A percentile compares a stretch with the other conserved stretches of the same genome.
Conservation (phyloP, 92 coral and sea anemone genomes). For the Palythoa grandiflora region DNA sequence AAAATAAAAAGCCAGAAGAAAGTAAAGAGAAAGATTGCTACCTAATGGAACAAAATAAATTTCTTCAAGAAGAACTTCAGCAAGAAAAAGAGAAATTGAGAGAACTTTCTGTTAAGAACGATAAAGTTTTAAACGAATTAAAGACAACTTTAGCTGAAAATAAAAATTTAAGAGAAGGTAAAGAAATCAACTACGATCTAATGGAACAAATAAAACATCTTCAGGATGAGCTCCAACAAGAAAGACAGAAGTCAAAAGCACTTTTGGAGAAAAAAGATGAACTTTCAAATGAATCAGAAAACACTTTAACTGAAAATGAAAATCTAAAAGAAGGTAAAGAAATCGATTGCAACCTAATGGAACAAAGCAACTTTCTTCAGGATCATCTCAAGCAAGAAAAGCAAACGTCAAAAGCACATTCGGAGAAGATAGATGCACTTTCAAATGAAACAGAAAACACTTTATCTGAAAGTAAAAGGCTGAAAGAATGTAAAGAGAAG, state of each 20-base stretch:
- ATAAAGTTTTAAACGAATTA: slow-evolving; percentile 60
- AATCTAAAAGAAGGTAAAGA: slow-evolving; percentile 13
- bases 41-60: slow-evolving; percentile 63
- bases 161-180: neutral
- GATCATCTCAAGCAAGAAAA: slow-evolving; percentile 58
- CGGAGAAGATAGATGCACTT: slow-evolving; percentile 63
- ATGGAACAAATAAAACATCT: slow-evolving; percentile 70
- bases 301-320: neutral
- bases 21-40: slow-evolving; percentile 53
- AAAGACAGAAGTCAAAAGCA: slow-evolving; percentile 47
- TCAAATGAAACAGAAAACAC: slow-evolving; percentile 40
- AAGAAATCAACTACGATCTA: slow-evolving; percentile 51
- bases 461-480: neutral
- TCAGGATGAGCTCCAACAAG: slow-evolving; percentile 57
- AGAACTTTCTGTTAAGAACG: slow-evolving; percentile 54
- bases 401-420: slow-evolving; percentile 47
- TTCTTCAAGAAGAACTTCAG: slow-evolving; percentile 60
- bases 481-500: slow-evolving; percentile 25
- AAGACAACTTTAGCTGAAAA: neutral
- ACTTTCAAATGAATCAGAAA: slow-evolving; percentile 52
- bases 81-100: slow-evolving; percentile 50
- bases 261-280: slow-evolving; percentile 62
- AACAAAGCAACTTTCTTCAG: slow-evolving; percentile 64
- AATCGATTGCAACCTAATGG: slow-evolving; percentile 55
- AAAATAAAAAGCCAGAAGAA: neutral